Evolutionary conservation across 2,888 invertebrate genomes (phyloP), one percentile per base, ranked within the genome.

Genomic region (Ptychoptera albimana): DNA sequence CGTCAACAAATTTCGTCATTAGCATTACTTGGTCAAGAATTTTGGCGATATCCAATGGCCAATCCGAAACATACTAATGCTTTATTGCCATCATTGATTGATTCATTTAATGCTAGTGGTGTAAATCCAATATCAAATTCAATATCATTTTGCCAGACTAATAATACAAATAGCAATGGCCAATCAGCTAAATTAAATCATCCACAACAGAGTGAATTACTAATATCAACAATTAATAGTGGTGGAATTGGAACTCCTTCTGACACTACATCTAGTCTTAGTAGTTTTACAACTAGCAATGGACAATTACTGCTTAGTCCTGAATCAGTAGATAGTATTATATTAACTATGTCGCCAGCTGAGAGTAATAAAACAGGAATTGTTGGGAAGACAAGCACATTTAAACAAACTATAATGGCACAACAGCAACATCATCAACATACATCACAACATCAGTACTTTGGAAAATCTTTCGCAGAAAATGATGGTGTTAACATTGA

Each of bases 1-100:
- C 77, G 91, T 37, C 88, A 91, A 61, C 88, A 92, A 60, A 74
- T 96, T 40, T 83, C 86, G 41, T 91, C 92, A 2, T 68, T 93
- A 44, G 91, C 93, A 8, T 72, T 93, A 50, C 70, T 96, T 41
- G 94, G 93, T 30, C 87, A 87, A 63, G 84, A 84, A 61, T 84
- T 83, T 63, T 84, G 84, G 84, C 73, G 79, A 45, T 82, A 82
- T 61, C 82, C 82, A 11, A 80, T 82, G 80, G 79, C 81, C 8
- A 79, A 77, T 59, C 77, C 80, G 4, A 75, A 77, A 55, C 74
- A 72, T 50, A 68, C 67, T 34, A 42, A 42, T 23, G 13, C 1
- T n/a, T 11, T 35, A n/a, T 9, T 7, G 36, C 42, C 62, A 66
- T 2, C 64, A 60, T 46, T 66, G 60, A 23, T 23, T 23, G 23